Evolutionary conservation across 2,113 vertebrate species (phyloP).

Genomic region (Pedetes capensis): DNA sequence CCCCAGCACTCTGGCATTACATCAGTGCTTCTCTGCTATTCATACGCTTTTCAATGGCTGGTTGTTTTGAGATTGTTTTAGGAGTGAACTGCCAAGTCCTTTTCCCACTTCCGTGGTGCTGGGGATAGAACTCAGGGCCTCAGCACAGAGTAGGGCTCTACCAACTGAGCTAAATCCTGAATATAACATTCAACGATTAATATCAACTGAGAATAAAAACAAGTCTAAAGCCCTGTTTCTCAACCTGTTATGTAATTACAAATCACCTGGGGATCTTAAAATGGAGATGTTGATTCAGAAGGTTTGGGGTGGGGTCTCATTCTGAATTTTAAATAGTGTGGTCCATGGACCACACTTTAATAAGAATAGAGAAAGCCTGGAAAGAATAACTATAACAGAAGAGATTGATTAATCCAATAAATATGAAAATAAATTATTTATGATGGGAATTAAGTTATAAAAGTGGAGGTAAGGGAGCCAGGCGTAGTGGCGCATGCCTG

Average conservation of each 20-base stretch:
- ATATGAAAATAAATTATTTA: background rate
- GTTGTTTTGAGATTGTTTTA: no score
- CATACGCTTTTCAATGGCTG: no score
- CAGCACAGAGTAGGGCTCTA: no score
- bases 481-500: no score
- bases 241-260: background rate
- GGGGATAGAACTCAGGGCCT: no score
- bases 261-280: background rate
- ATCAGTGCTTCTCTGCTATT: no score
- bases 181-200: background rate
- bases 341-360: background rate
- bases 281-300: slow-evolving; percentile 16
- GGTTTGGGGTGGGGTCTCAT: background rate
- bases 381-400: background rate
- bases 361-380: background rate
- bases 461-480: no score
- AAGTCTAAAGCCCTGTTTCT: background rate
- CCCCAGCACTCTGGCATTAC: no score
- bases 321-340: background rate
- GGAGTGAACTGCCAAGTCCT: no score
- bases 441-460: background rate
- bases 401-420: background rate
- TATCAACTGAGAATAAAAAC: background rate
- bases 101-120: no score
- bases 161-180: no score